These are phyloP conservation scores for Dinomys branickii DNA, from an alignment of 2,113 vertebrate genomes.

Conservation along the genomic window DNA sequence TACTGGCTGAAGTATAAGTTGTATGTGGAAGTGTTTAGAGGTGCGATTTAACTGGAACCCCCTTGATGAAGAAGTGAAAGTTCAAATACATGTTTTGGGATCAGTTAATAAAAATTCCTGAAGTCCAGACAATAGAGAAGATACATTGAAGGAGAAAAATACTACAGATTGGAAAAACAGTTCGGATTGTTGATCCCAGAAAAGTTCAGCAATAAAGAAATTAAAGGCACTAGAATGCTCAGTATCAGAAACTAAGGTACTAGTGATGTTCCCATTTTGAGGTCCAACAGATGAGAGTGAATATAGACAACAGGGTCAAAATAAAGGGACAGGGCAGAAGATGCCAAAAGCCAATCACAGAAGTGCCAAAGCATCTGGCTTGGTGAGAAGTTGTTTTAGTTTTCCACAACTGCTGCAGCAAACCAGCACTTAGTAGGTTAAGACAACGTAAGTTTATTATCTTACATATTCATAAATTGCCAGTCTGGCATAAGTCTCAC, in stretches of 20 bases:
- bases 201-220: constrained; percentile 26
- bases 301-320: not conserved
- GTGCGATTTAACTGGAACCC: not conserved
- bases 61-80: not conserved
- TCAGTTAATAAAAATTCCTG: not conserved
- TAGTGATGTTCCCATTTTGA: not conserved
- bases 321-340: not conserved
- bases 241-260: not conserved
- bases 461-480: not conserved
- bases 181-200: not conserved
- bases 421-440: not conserved
- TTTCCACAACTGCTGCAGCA: not conserved
- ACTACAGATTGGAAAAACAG: not conserved
- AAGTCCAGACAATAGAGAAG: not conserved
- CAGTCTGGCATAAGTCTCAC: not conserved
- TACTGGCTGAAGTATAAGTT: not conserved
- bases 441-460: not conserved
- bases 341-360: not conserved
- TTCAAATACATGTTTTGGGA: not conserved
- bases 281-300: not conserved
- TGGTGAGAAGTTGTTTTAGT: not conserved
- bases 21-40: not conserved
- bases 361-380: not conserved
- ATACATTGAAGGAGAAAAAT: not conserved
- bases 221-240: not conserved